Evolutionary conservation across 2,888 invertebrate genomes (phyloP).

Genomic region (Nemurella pictetii): DNA sequence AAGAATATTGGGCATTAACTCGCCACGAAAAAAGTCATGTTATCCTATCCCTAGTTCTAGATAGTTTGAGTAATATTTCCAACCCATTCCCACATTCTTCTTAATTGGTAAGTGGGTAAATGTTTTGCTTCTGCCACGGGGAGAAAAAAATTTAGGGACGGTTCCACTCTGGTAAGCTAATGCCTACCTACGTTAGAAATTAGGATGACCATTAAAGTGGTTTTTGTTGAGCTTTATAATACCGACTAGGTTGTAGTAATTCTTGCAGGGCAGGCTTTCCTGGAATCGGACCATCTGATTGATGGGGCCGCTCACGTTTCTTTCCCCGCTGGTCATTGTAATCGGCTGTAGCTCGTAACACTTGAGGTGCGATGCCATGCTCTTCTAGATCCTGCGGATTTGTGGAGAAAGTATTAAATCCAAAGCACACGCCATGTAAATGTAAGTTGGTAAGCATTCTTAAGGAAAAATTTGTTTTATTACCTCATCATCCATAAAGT

Average conservation of each 20-base stretch:
- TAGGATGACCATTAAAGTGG: no score
- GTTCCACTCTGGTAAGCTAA: no score
- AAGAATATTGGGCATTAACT: no score
- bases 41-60: no score
- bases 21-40: no score
- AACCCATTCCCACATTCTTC: no score
- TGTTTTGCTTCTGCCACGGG: no score
- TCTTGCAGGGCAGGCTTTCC: slow-evolving; percentile 73
- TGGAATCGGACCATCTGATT: slow-evolving; percentile 54
- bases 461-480: slow-evolving; percentile 19
- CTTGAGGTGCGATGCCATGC: slow-evolving; percentile 92
- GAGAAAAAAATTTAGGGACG: no score
- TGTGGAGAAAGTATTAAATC: slow-evolving; percentile 20
- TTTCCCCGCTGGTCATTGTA: slow-evolving; percentile 58
- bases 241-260: slow-evolving; percentile 60
- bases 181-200: no score
- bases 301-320: slow-evolving; percentile 48
- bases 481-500: slow-evolving; percentile 97
- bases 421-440: neutral
- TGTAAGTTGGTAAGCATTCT: neutral
- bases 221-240: no score
- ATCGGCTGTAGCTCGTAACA: slow-evolving; percentile 76
- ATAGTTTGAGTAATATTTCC: no score
- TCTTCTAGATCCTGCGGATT: slow-evolving; percentile 75
- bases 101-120: no score